These are phyloP conservation scores for Dichetophora obliterata DNA, from an alignment of 2,888 invertebrate genomes.

Conservation along the genomic window DNA sequence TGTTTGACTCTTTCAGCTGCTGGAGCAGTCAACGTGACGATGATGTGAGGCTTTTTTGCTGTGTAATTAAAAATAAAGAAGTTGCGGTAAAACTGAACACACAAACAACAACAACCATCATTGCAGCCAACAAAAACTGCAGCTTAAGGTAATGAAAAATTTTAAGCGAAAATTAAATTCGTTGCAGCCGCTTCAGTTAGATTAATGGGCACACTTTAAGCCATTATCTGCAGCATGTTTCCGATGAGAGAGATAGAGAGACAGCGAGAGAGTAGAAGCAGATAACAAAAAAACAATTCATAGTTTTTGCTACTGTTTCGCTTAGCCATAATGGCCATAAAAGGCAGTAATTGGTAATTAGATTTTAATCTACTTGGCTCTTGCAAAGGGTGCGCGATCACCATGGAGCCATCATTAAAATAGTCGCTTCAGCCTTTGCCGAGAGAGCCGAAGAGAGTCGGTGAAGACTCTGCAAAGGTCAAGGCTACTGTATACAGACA, in stretches of 20 bases:
- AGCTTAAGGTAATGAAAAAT: not conserved
- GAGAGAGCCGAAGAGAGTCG: not conserved
- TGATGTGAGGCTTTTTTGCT: not conserved
- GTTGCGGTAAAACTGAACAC: not conserved
- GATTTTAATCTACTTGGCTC: conserved; percentile 32
- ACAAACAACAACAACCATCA: not conserved
- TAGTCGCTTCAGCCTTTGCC: not conserved
- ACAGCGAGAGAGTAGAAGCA: not conserved
- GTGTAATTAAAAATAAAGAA: conserved; percentile 25
- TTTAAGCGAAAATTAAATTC: conserved; percentile 31
- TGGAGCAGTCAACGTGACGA: not conserved
- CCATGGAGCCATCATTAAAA: not conserved
- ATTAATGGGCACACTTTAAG: conserved; percentile 27
- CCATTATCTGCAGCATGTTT: conserved; percentile 13
- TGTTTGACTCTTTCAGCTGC: not conserved
- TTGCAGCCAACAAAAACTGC: not conserved
- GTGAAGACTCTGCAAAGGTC: conserved; percentile 15
- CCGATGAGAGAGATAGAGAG: not conserved
- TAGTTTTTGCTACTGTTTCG: conserved; percentile 36
- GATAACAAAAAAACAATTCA: conserved; percentile 9
- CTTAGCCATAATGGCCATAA: conserved; percentile 1
- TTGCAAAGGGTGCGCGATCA: conserved; percentile 2
- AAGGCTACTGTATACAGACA: conserved; percentile 12
- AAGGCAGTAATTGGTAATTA: conserved; percentile 33
- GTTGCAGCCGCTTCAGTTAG: conserved; percentile 25